Evolutionary conservation across 1,140 invertebrate genomes (phyloP).

Genomic region (Cyphomyrmex costatus): DNA sequence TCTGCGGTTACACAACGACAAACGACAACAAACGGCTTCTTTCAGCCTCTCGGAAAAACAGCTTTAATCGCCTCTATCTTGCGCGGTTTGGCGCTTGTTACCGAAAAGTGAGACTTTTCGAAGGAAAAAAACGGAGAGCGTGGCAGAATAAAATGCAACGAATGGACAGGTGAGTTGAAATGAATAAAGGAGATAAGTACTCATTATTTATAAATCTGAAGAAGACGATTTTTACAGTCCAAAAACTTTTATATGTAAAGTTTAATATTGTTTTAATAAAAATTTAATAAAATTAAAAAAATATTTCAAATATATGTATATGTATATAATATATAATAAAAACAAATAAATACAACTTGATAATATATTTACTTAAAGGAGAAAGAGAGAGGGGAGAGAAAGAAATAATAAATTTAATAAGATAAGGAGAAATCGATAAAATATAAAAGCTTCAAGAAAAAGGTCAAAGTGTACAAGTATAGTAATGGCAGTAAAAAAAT

Average conservation of each 20-base stretch:
- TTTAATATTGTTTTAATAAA: no score
- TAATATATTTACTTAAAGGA: no score
- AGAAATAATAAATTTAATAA: no score
- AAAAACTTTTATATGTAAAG: no score
- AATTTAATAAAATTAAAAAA: no score
- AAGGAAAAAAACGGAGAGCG: background rate
- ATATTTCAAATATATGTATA: no score
- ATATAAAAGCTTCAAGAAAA: background rate
- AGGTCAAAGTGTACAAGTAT: background rate
- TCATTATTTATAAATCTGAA: no score
- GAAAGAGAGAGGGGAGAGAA: no score
- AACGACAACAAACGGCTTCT: conserved; percentile 60
- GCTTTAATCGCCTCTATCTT: conserved; percentile 65
- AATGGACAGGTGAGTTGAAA: background rate
- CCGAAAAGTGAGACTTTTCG: conserved; percentile 50
- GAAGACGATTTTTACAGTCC: no score
- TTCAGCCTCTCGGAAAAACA: conserved; percentile 42
- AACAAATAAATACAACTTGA: no score
- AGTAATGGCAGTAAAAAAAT: background rate
- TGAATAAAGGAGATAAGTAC: conserved; percentile 7
- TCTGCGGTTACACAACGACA: conserved; percentile 6
- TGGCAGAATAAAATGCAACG: background rate
- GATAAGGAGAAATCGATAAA: conserved; percentile 11
- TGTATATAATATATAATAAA: no score
- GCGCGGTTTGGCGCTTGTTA: conserved; percentile 60